Percentiles rank a stretch among this genome's conserved stretches.
These are phyloP conservation scores for Drosophila parabipectinata DNA, from an alignment of 1,140 invertebrate genomes.

Conservation along the genomic window DNA sequence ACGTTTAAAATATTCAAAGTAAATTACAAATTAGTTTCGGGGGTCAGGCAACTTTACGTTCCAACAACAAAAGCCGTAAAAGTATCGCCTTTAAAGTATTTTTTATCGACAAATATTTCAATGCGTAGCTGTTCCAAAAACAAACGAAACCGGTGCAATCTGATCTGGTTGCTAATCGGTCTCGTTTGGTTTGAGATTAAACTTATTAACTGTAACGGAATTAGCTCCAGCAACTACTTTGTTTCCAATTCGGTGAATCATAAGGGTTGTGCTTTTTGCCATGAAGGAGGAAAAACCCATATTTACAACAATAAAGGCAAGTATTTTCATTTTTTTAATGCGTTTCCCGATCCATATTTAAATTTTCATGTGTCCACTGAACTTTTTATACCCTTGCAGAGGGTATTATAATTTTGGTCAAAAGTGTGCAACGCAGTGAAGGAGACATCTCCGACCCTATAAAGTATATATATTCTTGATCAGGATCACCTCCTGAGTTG, in stretches of 20 bases:
- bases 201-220: slow-evolving; percentile 69
- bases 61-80: slow-evolving; percentile 15
- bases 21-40: slow-evolving; percentile 15
- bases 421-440: too few relatives aligned
- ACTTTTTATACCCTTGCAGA: too few relatives aligned
- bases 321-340: not conserved
- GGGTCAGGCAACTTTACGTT: not conserved
- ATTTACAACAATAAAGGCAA: slow-evolving; percentile 62
- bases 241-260: slow-evolving; percentile 56
- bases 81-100: slow-evolving; percentile 30
- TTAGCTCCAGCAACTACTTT: slow-evolving; percentile 45
- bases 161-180: slow-evolving; percentile 77
- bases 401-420: too few relatives aligned
- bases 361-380: not conserved
- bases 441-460: too few relatives aligned
- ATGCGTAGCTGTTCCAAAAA: slow-evolving; percentile 39
- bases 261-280: slow-evolving; percentile 63
- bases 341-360: not conserved
- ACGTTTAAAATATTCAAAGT: slow-evolving; percentile 30
- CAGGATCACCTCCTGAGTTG: too few relatives aligned
- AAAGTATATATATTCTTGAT: too few relatives aligned
- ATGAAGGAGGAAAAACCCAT: slow-evolving; percentile 44
- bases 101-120: slow-evolving; percentile 22
- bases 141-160: slow-evolving; percentile 64
- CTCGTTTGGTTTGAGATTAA: slow-evolving; percentile 78